Conservation (phyloP, 1,140 invertebrate genomes). For the Zophobas atratus region DNA sequence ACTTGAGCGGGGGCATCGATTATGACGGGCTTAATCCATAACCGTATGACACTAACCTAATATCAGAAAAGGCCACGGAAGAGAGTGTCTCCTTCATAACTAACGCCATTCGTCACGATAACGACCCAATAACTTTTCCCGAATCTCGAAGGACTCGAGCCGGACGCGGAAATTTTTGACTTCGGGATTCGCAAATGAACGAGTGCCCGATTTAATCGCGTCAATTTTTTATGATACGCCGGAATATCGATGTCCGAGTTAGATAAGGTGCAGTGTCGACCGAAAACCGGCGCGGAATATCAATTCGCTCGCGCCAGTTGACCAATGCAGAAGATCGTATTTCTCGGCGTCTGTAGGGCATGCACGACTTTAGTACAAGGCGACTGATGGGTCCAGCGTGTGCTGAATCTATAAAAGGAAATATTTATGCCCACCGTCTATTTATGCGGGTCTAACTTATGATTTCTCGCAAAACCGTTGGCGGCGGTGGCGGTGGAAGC, state of each 20-base stretch:
- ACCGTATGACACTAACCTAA: constrained; percentile 63
- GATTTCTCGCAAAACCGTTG: constrained; percentile 23
- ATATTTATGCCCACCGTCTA: constrained; percentile 49
- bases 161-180: constrained; percentile 5
- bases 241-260: constrained; percentile 38
- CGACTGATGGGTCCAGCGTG: constrained; percentile 46
- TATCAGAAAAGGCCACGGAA: constrained; percentile 56
- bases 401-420: constrained; percentile 44
- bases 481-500: background rate
- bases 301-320: constrained; percentile 38
- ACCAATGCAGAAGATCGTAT: constrained; percentile 48
- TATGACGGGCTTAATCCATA: constrained; percentile 58
- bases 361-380: constrained; percentile 45
- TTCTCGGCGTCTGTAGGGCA: constrained; percentile 46
- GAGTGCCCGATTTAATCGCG: constrained; percentile 12
- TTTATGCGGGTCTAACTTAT: constrained; percentile 32
- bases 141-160: constrained; percentile 1
- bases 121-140: constrained; percentile 52
- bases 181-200: constrained; percentile 2
- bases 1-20: constrained; percentile 43
- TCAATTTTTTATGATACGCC: constrained; percentile 30
- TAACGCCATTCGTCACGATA: constrained; percentile 61
- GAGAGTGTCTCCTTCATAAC: constrained; percentile 60
- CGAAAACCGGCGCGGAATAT: constrained; percentile 38
- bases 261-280: constrained; percentile 44